phyloP scores from a whole-genome alignment of 2,888 invertebrate species.

The Timema cristinae region DNA sequence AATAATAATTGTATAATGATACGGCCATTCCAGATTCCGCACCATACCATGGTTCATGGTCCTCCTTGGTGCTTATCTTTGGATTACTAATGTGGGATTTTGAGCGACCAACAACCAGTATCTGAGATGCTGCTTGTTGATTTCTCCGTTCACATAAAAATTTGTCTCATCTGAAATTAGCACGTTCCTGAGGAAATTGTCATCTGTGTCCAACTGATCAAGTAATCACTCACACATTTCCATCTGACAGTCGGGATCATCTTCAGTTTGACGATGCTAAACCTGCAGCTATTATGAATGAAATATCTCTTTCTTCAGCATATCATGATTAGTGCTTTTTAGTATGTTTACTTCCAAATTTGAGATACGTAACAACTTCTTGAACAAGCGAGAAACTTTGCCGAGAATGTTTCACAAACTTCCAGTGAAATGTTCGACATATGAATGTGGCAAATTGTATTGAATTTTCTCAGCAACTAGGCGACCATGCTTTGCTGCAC shows the following conservation, averaged over 20 bases:
- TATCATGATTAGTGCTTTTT: background rate
- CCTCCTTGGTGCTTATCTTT: too few species aligned
- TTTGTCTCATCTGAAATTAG: background rate
- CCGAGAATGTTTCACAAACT: too few species aligned
- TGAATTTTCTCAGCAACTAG: too few species aligned
- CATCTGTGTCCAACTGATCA: background rate
- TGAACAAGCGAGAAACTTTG: too few species aligned
- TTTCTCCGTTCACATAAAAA: background rate
- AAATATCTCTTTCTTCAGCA: conserved; percentile 3
- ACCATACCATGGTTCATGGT: too few species aligned
- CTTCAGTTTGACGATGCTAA: background rate
- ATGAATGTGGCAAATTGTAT: too few species aligned
- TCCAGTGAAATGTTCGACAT: too few species aligned
- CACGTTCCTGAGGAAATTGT: background rate
- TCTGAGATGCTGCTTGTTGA: background rate
- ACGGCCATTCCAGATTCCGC: too few species aligned
- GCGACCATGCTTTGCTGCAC: too few species aligned
- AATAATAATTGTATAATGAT: too few species aligned
- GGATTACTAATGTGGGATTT: background rate
- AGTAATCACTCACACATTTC: background rate
- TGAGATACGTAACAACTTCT: too few species aligned
- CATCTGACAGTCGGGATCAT: background rate
- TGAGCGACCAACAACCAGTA: background rate
- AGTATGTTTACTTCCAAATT: too few species aligned
- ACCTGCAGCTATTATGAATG: background rate